Evolutionary conservation across 1,140 invertebrate species (phyloP).

Genomic region (Habropoda laboriosa): DNA sequence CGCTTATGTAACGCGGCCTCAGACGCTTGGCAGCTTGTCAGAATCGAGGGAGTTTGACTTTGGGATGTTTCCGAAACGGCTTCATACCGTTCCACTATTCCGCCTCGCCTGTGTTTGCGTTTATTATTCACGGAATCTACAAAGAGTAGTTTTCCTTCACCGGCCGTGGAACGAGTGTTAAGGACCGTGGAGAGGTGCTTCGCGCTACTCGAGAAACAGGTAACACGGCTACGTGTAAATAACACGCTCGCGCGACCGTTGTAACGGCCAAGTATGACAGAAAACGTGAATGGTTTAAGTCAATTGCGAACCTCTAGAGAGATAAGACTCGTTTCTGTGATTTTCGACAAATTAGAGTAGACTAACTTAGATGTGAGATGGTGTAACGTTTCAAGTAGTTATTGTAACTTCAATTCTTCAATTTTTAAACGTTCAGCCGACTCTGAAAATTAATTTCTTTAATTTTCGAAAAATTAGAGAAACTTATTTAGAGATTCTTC

Average conservation of each 20-base stretch:
- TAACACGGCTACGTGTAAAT: background rate
- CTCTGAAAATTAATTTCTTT: no score
- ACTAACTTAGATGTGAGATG: no score
- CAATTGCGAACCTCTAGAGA: background rate
- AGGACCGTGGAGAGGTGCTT: background rate
- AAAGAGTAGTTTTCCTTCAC: background rate
- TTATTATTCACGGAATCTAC: constrained; percentile 5
- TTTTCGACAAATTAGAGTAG: no score
- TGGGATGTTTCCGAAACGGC: constrained; percentile 28
- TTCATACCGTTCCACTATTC: background rate
- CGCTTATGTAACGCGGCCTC: constrained; percentile 64
- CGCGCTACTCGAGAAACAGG: background rate
- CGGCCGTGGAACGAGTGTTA: no score
- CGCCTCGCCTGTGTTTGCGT: background rate
- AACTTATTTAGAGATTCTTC: no score
- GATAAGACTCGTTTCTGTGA: background rate
- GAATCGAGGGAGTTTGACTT: constrained; percentile 38
- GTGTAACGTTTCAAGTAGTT: no score
- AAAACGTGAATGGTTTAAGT: background rate
- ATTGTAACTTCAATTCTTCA: no score
- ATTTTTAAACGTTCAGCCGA: no score
- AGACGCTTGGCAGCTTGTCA: constrained; percentile 63
- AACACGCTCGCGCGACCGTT: background rate
- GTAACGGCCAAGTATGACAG: no score
- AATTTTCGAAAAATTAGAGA: no score